Evolutionary conservation across 1,140 invertebrate genomes (phyloP).

Genomic region (Hyles euphorbiae): DNA sequence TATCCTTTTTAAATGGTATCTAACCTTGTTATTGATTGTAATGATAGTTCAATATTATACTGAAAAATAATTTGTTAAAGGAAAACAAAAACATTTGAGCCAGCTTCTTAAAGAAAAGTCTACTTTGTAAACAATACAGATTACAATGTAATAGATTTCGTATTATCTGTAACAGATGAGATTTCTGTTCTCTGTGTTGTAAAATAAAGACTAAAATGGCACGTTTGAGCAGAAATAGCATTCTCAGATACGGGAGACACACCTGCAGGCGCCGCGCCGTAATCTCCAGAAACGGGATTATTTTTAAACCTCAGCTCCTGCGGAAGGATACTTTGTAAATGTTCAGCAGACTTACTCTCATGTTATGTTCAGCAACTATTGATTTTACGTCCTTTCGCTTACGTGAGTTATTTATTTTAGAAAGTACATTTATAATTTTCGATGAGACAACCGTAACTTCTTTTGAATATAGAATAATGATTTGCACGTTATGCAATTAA

Average conservation of each 20-base stretch:
- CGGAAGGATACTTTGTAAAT: constrained; percentile 36
- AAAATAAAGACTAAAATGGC: too few relatives aligned
- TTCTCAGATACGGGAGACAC: constrained; percentile 37
- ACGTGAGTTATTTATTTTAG: constrained; percentile 15
- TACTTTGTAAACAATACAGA: constrained; percentile 43
- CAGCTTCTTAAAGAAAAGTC: constrained; percentile 34
- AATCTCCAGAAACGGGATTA: constrained; percentile 48
- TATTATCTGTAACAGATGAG: neutral
- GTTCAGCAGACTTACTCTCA: too few relatives aligned
- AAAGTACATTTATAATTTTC: constrained; percentile 12
- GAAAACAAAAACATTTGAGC: too few relatives aligned
- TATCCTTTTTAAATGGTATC: too few relatives aligned
- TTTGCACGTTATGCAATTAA: neutral
- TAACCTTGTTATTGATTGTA: too few relatives aligned
- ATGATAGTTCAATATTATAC: too few relatives aligned
- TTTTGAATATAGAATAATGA: neutral
- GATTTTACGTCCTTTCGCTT: neutral
- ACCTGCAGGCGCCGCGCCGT: constrained; percentile 40
- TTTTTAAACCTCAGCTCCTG: constrained; percentile 48
- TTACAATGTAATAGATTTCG: constrained; percentile 42
- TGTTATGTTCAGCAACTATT: too few relatives aligned
- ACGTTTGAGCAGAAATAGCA: neutral
- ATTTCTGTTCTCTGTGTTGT: too few relatives aligned
- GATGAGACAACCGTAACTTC: neutral
- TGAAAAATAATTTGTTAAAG: too few relatives aligned